Percentiles rank a stretch among this genome's conserved stretches.
Conservation (phyloP, 2,113 vertebrate genomes). For the Stomatorhinus ivindoensis region DNA sequence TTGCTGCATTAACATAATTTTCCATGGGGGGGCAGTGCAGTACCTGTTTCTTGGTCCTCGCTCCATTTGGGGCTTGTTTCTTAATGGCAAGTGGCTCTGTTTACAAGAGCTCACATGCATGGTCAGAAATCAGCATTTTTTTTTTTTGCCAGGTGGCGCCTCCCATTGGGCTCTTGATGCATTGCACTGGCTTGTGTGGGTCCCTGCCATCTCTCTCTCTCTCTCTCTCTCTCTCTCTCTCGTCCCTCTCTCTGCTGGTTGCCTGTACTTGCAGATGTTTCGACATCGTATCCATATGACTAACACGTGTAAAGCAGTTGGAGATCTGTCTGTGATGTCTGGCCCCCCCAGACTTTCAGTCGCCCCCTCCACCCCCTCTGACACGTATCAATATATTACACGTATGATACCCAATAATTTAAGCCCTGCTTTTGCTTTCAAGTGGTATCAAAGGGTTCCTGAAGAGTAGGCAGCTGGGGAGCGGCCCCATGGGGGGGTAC, state of each 20-base stretch:
- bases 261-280: slow-evolving; percentile 37
- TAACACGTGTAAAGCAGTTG: slow-evolving; percentile 15
- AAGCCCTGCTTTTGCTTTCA: slow-evolving; percentile 25
- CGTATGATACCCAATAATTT: slow-evolving; percentile 23
- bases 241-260: slow-evolving; percentile 16
- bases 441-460: slow-evolving; percentile 25
- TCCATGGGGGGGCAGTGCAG: background rate
- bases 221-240: slow-evolving; percentile 11
- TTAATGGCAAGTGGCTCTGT: background rate
- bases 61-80: background rate
- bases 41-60: background rate
- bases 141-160: background rate
- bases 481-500: background rate
- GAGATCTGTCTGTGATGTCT: slow-evolving; percentile 30
- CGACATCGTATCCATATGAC: slow-evolving; percentile 34
- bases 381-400: slow-evolving; percentile 29
- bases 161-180: background rate
- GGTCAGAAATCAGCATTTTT: slow-evolving; percentile 6
- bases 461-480: background rate
- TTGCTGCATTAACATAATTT: background rate
- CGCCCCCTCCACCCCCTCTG: slow-evolving; percentile 19
- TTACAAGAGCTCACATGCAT: slow-evolving; percentile 14
- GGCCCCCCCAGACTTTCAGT: slow-evolving; percentile 24
- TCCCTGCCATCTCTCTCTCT: background rate
- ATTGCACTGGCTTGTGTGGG: background rate